phyloP scores from a whole-genome alignment of 2,888 invertebrate genomes.

The Chaitophorus viminalis region DNA sequence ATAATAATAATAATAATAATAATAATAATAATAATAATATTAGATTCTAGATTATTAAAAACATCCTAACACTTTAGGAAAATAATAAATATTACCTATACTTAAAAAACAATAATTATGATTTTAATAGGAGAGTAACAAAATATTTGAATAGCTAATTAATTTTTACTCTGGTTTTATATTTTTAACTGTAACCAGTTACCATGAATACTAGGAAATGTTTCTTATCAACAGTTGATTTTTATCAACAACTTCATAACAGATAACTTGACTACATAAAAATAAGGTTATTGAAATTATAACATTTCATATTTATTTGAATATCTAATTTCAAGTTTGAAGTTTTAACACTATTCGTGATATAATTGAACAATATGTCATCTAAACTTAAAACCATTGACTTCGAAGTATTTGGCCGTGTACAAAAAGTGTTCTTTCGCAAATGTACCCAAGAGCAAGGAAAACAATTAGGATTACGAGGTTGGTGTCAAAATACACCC shows the following conservation, averaged over 20 bases:
- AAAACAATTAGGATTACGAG: slow-evolving; percentile 73
- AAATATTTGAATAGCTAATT: neutral
- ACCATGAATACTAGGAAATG: neutral
- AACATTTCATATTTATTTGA: too few relatives aligned
- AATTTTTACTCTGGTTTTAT: neutral
- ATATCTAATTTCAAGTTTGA: neutral
- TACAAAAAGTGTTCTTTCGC: slow-evolving; percentile 65
- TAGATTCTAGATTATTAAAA: neutral
- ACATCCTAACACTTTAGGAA: too few relatives aligned
- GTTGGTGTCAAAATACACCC: slow-evolving; percentile 80
- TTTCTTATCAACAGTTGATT: slow-evolving; percentile 18
- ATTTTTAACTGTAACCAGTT: neutral
- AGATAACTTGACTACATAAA: neutral
- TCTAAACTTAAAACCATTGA: slow-evolving; percentile 49
- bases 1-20: too few relatives aligned
- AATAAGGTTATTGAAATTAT: neutral
- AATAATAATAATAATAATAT: too few relatives aligned
- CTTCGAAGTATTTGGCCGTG: slow-evolving; percentile 63
- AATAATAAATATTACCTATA: too few relatives aligned
- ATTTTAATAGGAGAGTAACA: neutral
- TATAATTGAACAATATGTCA: neutral
- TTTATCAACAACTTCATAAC: neutral
- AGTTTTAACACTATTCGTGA: neutral
- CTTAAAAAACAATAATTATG: neutral
- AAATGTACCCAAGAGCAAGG: slow-evolving; percentile 77